Base-by-base conservation (phyloP, 2,888 invertebrate species). In the Scaptomyza tumidula region DNA sequence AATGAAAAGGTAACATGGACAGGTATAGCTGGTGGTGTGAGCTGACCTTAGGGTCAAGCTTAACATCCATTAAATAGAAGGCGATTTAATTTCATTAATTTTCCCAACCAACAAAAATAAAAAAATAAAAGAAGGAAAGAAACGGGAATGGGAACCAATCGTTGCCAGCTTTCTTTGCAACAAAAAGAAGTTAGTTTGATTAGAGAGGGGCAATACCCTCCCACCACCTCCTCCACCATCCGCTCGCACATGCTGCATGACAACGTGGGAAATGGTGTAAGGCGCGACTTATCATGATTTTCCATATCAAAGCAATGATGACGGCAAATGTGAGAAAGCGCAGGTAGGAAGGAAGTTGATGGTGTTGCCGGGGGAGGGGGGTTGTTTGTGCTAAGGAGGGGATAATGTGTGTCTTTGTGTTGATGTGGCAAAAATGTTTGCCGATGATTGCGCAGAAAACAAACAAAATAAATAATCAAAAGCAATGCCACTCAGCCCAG, bases 41-140 rank as follows among this genome's bases (percentile, higher is more conserved):
- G 19, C 2, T 43, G 53, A n/a, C 59, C 54, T 64, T 43, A 7
- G 50, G 61, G 57, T 66, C 71, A 62, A 59, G 63, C 50, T 53
- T 33, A 27, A 35, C 24, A 44, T 52, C 45, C 85, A 84, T 84
- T 86, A 67, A 84, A 82, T 76, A 67, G 80, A 85, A 76, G 71
- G 70, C 70, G 66, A 83, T 87, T 87, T 83, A 87, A 83, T 83
- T 83, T 82, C 85, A 83, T 83, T 83, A 83, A 83, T 83, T 81
- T 87, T 68, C 68, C 59, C 72, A 80, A 68, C 60, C 44, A 33
- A 33, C 1, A 2, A 33, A 31, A 9, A 7, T 2, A 0, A 33
- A 33, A 6, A 10, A 10, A n/a, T n/a, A 10, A 33, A 33, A 10
- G 33, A 33, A 10, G 10, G 10, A 6, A 33, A 31, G 10, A 33